These are phyloP conservation scores for Macaria liturata DNA, from an alignment of 2,888 invertebrate genomes.

Conservation along the genomic window DNA sequence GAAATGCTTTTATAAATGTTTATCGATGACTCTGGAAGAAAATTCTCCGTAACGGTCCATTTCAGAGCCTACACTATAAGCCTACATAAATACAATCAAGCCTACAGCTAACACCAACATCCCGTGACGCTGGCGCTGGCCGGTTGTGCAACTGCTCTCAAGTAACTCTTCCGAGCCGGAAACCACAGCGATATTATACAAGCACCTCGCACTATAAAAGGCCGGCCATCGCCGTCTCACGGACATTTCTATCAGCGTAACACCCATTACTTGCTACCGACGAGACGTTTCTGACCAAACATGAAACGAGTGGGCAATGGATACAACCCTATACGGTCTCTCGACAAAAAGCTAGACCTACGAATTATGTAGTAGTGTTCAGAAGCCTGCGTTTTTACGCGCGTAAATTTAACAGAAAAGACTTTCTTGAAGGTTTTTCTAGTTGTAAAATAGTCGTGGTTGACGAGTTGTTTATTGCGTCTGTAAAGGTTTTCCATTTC, in stretches of 20 bases:
- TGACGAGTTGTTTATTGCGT: too few species aligned
- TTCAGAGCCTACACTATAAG: too few species aligned
- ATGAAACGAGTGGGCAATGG: constrained; percentile 32
- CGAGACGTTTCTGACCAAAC: constrained; percentile 31
- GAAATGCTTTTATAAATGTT: too few species aligned
- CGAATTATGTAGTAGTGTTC: too few species aligned
- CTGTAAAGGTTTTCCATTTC: too few species aligned
- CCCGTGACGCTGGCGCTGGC: constrained; percentile 8
- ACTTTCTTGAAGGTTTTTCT: too few species aligned
- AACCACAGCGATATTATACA: constrained; percentile 19
- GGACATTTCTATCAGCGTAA: constrained; percentile 30
- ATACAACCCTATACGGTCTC: constrained; percentile 26
- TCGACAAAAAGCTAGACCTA: too few species aligned
- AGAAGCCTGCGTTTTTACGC: too few species aligned
- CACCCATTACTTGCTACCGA: constrained; percentile 28
- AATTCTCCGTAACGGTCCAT: too few species aligned
- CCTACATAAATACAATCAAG: neutral
- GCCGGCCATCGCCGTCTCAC: constrained; percentile 11
- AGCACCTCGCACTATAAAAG: constrained; percentile 9
- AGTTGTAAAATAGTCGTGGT: too few species aligned
- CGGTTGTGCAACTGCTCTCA: constrained; percentile 13
- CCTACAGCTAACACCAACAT: neutral
- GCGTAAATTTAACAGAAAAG: too few species aligned
- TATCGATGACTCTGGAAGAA: too few species aligned
- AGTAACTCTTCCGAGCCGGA: constrained; percentile 18